Conservation (phyloP, 2,113 vertebrate species). For the Carollia perspicillata region DNA sequence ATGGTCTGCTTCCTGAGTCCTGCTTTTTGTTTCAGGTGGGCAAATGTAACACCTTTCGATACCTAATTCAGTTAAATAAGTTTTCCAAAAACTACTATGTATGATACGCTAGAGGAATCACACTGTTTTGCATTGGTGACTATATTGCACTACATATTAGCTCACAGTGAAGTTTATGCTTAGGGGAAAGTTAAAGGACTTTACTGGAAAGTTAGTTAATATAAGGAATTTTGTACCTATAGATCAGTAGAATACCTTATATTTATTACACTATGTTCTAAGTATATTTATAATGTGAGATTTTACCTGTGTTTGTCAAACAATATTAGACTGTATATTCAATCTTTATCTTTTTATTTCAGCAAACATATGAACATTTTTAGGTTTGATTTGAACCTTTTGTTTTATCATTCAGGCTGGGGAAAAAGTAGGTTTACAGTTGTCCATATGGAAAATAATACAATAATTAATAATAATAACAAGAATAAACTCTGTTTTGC, state of each 20-base stretch:
- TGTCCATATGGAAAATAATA: background rate
- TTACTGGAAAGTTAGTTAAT: background rate
- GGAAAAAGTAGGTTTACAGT: background rate
- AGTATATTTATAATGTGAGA: background rate
- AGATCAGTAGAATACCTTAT: background rate
- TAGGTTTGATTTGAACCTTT: background rate
- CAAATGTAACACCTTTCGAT: background rate
- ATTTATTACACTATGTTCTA: background rate
- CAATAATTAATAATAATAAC: background rate
- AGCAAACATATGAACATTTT: background rate
- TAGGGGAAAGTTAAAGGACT: background rate
- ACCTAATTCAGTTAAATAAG: background rate
- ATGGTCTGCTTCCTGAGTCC: background rate
- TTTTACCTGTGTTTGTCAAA: background rate
- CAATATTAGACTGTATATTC: background rate
- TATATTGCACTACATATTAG: accelerated
- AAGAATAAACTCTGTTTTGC: background rate
- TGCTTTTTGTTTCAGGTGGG: background rate
- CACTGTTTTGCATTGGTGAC: background rate
- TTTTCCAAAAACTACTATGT: background rate
- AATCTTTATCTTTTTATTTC: background rate
- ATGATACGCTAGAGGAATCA: background rate
- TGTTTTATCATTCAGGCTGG: background rate
- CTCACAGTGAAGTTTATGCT: background rate
- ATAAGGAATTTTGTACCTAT: background rate